Conservation (phyloP, 2,797 vertebrate genomes). For the Brachyalestes nurse region DNA sequence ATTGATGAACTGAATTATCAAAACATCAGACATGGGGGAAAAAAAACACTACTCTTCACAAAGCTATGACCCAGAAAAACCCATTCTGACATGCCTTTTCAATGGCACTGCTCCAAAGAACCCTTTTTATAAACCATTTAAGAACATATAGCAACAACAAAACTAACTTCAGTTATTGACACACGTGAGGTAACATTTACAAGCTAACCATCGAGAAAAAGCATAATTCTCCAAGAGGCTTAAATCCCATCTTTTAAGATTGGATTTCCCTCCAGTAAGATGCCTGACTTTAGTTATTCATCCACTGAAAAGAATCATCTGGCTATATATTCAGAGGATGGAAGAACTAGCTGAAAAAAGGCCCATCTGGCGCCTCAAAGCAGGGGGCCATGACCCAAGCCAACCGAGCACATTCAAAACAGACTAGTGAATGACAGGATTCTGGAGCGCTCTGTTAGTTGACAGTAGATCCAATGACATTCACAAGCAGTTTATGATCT, state of each 20-base stretch:
- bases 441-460: conserved; percentile 1
- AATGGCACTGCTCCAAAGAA: no score
- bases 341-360: conserved; percentile 52
- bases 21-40: no score
- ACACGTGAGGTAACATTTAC: conserved; percentile 63
- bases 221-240: conserved; percentile 66
- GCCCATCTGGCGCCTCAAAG: conserved; percentile 54
- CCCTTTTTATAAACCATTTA: no score
- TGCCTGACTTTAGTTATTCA: conserved; percentile 70
- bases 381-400: conserved; percentile 39
- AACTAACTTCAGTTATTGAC: conserved; percentile 45
- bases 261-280: conserved; percentile 70
- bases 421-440: conserved; percentile 22
- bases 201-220: conserved; percentile 66
- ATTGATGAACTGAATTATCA: no score
- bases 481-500: conserved; percentile 24
- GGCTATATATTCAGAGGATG: conserved; percentile 60
- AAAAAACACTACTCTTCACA: no score
- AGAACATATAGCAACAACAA: no score
- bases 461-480: conserved; percentile 31
- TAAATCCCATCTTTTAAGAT: conserved; percentile 74
- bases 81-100: no score
- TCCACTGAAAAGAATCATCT: conserved; percentile 60
- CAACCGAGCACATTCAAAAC: conserved; percentile 29
- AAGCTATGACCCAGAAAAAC: no score